Base-by-base conservation (phyloP, 2,797 vertebrate species). In the Rhodeus uyekii region DNA sequence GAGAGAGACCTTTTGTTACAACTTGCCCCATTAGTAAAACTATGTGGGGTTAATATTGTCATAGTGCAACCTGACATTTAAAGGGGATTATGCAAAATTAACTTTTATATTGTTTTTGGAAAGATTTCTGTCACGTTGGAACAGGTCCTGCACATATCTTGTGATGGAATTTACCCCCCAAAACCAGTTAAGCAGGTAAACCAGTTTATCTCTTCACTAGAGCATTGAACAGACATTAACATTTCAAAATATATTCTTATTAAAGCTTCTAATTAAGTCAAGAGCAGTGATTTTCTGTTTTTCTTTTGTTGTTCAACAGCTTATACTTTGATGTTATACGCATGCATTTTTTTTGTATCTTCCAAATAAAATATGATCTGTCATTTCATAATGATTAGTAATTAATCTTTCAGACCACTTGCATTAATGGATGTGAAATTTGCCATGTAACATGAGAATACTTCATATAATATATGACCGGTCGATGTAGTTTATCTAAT, bases 101-200 rank as follows among this genome's bases (percentile, higher is more conserved):
- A 53, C 19, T 1, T n/a, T 53, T n/a, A 50, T 22, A 22, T 4
- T 10, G 50, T 53, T 53, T n/a, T 55, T n/a, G 4, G 24, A 55
- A 22, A 55, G 5, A 53, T n/a, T 10, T 53, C n/a, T 55, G n/a
- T 58, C 53, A 53, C 22, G n/a, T n/a, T n/a, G 9, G 3, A 53
- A 53, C 22, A 53, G 50, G 50, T 4, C 22, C 50, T 1, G 9
- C 22, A 22, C 50, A 14, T 12, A 1, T 24, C 12, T 58, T n/a
- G 2, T 0, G 0, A 13, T 1, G 1, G n/a, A n/a, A n/a, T n/a
- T n/a, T 46, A 16, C 2, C 8, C 44, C 44, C 14, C 44, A 46
- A 53, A 50, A 22, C 48, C 8, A 50, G 48, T 48, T 48, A 48
- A 48, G 46, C 7, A 7, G 1, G 46, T 19, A 19, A 48, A 48